Conservation (phyloP, 1,140 invertebrate genomes). For the Neotoxoptera formosana region DNA sequence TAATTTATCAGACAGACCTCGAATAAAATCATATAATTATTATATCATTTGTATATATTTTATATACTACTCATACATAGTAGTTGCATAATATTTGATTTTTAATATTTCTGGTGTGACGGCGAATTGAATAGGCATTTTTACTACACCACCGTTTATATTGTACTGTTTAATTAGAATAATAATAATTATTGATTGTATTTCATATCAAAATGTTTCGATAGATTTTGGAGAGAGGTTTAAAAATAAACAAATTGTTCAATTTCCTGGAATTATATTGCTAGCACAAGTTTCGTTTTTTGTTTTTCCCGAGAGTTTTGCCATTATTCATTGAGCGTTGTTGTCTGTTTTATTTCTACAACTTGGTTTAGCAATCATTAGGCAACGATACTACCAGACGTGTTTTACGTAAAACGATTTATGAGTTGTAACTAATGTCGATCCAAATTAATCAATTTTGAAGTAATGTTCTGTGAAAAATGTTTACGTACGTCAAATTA, state of each 20-base stretch:
- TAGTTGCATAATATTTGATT: not conserved
- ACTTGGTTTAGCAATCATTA: not conserved
- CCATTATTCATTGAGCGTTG: slow-evolving; percentile 13
- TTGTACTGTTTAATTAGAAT: not conserved
- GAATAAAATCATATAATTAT: not conserved
- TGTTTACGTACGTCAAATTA: not conserved
- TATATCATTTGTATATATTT: not conserved
- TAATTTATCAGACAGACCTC: not conserved
- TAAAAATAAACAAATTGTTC: not conserved
- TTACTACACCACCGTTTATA: not conserved
- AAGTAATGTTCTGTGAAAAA: not conserved
- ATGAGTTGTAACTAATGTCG: not conserved
- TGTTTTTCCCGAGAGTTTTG: not conserved
- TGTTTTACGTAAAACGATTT: slow-evolving; percentile 36
- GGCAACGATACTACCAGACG: not conserved
- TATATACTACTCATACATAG: not conserved
- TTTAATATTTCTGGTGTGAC: not conserved
- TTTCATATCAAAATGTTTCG: not conserved
- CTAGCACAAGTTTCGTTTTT: not conserved
- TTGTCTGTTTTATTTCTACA: not conserved
- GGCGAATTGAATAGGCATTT: not conserved
- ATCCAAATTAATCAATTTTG: not conserved
- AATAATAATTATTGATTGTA: not conserved
- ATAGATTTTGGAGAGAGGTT: not conserved
- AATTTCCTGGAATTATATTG: not conserved